Evolutionary conservation across 2,113 vertebrate genomes (phyloP).

Genomic region (Isurus oxyrinchus): DNA sequence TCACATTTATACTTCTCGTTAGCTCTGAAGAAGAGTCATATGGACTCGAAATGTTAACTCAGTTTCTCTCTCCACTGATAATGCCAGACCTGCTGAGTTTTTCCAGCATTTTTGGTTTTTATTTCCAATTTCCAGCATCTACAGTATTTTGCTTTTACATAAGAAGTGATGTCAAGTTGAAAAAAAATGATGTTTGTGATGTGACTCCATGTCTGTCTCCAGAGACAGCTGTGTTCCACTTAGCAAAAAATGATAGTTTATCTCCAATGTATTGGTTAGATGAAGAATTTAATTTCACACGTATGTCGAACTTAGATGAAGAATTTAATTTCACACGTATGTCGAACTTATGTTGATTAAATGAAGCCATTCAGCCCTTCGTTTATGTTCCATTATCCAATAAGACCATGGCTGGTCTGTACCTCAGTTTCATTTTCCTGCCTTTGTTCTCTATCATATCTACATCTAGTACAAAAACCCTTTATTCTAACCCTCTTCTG

Average conservation of each 20-base stretch:
- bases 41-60: too few species aligned
- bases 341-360: not conserved
- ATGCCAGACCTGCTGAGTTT: too few species aligned
- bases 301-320: not conserved
- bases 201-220: not conserved
- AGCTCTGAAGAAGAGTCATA: too few species aligned
- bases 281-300: not conserved
- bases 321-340: not conserved
- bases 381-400: not conserved
- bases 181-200: not conserved
- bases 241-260: not conserved
- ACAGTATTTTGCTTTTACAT: too few species aligned
- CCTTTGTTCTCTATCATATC: not conserved
- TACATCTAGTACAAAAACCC: not conserved
- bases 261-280: not conserved
- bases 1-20: too few species aligned
- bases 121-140: too few species aligned
- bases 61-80: too few species aligned
- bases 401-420: not conserved
- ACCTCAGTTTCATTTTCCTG: not conserved
- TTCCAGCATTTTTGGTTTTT: too few species aligned
- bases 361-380: not conserved
- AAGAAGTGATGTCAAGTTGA: too few species aligned
- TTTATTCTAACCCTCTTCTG: not conserved
- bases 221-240: not conserved